Conservation (phyloP, 2,888 invertebrate species). For the Epinotia nisella region DNA sequence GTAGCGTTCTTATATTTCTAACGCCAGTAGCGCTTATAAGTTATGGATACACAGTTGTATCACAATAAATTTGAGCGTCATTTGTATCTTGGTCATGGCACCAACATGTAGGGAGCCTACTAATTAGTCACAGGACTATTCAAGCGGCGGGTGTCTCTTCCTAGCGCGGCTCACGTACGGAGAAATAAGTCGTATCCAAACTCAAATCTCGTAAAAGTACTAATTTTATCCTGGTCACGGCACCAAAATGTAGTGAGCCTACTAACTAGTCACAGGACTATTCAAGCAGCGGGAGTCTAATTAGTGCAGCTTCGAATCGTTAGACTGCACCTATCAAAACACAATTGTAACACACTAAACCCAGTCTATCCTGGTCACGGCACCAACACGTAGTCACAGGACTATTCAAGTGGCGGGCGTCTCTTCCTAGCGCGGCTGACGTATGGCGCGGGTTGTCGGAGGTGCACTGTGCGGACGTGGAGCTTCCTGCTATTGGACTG, state of each 20-base stretch:
- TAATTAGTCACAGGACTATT: not conserved
- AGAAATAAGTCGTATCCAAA: too few relatives aligned
- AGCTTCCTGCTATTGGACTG: constrained; percentile 71
- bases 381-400: not conserved
- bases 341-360: too few relatives aligned
- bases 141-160: constrained; percentile 15
- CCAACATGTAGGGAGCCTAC: not conserved
- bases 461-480: constrained; percentile 67
- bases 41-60: too few relatives aligned
- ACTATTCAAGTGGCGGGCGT: constrained; percentile 18
- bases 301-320: constrained; percentile 68
- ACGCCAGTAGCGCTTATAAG: too few relatives aligned
- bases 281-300: constrained; percentile 10
- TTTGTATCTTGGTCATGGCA: not conserved
- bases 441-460: constrained; percentile 65
- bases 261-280: not conserved
- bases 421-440: constrained; percentile 52
- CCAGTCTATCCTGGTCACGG: not conserved
- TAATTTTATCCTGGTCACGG: too few relatives aligned
- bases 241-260: not conserved
- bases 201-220: too few relatives aligned
- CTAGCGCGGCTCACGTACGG: constrained; percentile 59
- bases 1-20: too few relatives aligned
- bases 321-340: constrained; percentile 53
- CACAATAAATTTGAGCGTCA: too few relatives aligned